These are phyloP conservation scores for Hypselothyrea guttata DNA, from an alignment of 2,888 invertebrate genomes.

Conservation along the genomic window DNA sequence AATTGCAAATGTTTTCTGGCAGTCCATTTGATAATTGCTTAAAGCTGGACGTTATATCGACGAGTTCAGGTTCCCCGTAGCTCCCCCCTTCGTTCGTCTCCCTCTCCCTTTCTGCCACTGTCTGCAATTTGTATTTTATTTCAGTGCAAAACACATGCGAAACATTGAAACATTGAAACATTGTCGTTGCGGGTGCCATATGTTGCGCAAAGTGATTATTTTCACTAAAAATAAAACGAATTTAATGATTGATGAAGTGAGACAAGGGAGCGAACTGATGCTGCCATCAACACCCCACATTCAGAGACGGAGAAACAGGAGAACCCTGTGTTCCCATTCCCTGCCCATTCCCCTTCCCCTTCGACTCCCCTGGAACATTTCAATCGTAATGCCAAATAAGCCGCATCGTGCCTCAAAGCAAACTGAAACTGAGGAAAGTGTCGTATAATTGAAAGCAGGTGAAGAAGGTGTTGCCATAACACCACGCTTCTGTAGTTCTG, in stretches of 20 bases:
- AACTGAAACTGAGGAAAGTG: conserved; percentile 68
- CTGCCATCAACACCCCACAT: conserved; percentile 37
- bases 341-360: not conserved
- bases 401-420: conserved; percentile 26
- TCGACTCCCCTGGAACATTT: conserved; percentile 34
- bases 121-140: conserved; percentile 15
- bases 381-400: conserved; percentile 66
- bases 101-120: not conserved
- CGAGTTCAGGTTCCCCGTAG: conserved; percentile 47
- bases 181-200: conserved; percentile 55
- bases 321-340: conserved; percentile 33
- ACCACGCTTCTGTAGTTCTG: not conserved
- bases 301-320: conserved; percentile 20
- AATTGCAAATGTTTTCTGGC: conserved; percentile 9
- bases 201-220: conserved; percentile 73
- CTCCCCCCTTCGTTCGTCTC: not conserved
- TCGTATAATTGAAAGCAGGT: conserved; percentile 74
- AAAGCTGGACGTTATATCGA: conserved; percentile 45
- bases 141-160: conserved; percentile 62
- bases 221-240: conserved; percentile 73
- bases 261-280: conserved; percentile 60
- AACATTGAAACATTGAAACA: conserved; percentile 45
- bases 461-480: conserved; percentile 48
- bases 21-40: conserved; percentile 71
- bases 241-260: conserved; percentile 74